Conservation (phyloP, 2,797 vertebrate species). For the Takifugu rubripes region DNA sequence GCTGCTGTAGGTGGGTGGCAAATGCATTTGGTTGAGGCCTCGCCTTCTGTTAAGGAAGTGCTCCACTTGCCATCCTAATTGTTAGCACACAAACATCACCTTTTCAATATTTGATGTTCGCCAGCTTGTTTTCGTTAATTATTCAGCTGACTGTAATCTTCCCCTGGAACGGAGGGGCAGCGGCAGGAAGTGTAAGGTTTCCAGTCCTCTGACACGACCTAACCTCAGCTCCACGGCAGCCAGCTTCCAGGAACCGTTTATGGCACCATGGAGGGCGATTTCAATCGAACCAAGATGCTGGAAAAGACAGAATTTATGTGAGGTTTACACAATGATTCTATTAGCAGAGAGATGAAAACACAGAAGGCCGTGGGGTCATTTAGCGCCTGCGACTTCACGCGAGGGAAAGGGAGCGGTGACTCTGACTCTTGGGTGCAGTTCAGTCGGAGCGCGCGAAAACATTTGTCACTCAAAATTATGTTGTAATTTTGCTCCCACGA, state of each 20-base stretch:
- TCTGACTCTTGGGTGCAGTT: too few relatives aligned
- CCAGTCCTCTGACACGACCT: constrained; percentile 44
- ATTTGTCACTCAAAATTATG: background rate
- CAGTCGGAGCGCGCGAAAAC: background rate
- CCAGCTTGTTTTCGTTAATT: constrained; percentile 80
- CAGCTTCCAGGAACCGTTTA: background rate
- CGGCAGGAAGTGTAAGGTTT: constrained; percentile 56
- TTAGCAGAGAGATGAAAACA: too few relatives aligned
- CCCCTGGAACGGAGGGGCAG: constrained; percentile 51
- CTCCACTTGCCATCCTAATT: constrained; percentile 66
- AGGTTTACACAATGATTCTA: too few relatives aligned
- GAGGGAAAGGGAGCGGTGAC: too few relatives aligned
- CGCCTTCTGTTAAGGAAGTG: constrained; percentile 67
- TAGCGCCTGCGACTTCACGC: too few relatives aligned
- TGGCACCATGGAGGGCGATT: background rate
- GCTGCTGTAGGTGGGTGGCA: constrained; percentile 34
- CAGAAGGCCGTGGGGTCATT: too few relatives aligned
- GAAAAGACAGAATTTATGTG: too few relatives aligned
- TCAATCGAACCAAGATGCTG: background rate
- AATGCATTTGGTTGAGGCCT: constrained; percentile 62
- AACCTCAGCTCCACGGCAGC: background rate
- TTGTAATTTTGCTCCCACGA: background rate
- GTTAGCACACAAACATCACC: constrained; percentile 73
- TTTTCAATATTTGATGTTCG: constrained; percentile 76
- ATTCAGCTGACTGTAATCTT: constrained; percentile 74